These are phyloP conservation scores for Adela reaumurella DNA, from an alignment of 2,888 invertebrate genomes.

Conservation along the genomic window DNA sequence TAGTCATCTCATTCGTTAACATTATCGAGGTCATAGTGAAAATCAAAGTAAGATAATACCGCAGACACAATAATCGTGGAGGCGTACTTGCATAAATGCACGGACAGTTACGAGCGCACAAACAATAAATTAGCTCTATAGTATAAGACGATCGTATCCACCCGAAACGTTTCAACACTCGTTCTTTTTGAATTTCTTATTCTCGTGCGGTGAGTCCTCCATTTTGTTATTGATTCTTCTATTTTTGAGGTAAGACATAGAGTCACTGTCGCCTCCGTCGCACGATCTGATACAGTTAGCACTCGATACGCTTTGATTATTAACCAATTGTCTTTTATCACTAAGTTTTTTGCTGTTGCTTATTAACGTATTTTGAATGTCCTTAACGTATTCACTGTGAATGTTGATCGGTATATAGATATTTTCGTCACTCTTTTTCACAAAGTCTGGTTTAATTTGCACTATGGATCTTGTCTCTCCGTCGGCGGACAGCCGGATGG, in stretches of 20 bases:
- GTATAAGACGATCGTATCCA: conserved; percentile 16
- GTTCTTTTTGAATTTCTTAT: conserved; percentile 49
- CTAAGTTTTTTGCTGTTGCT: conserved; percentile 43
- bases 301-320: conserved; percentile 48
- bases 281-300: conserved; percentile 40
- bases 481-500: conserved; percentile 44
- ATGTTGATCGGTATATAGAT: conserved; percentile 43
- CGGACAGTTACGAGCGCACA: background rate
- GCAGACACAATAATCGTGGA: too few species aligned
- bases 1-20: too few species aligned
- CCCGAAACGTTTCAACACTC: conserved; percentile 38
- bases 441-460: conserved; percentile 39
- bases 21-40: too few species aligned
- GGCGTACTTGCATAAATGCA: too few species aligned
- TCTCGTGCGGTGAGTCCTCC: conserved; percentile 39
- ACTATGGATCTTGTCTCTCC: conserved; percentile 42
- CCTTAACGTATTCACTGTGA: conserved; percentile 47
- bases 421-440: conserved; percentile 46
- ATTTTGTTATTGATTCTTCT: conserved; percentile 36
- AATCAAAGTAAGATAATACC: too few species aligned
- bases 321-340: conserved; percentile 51
- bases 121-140: conserved; percentile 42
- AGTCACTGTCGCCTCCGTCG: conserved; percentile 34
- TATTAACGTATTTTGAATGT: conserved; percentile 50
- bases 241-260: conserved; percentile 38